Evolutionary conservation across 2,888 invertebrate genomes (phyloP).

Genomic region (Coenonympha arcania): DNA sequence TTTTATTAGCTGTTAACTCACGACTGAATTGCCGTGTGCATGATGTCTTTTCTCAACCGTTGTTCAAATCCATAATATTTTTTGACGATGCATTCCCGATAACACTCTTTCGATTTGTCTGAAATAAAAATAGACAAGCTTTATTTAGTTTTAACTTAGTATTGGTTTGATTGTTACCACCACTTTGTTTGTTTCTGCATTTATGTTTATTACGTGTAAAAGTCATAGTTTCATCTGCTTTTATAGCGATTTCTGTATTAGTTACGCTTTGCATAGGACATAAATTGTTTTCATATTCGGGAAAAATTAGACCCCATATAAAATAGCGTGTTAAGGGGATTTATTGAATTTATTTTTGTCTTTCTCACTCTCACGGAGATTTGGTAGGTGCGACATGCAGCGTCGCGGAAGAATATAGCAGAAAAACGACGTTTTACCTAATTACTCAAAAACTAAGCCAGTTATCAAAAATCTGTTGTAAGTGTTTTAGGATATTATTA

Average conservation of each 20-base stretch:
- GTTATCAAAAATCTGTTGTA: no score
- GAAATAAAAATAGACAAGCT: neutral
- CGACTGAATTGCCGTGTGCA: constrained; percentile 37
- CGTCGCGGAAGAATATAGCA: no score
- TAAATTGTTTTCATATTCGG: neutral
- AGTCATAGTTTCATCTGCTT: constrained; percentile 27
- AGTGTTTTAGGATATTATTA: no score
- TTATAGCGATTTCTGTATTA: neutral
- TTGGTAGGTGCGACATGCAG: no score
- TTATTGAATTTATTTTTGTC: no score
- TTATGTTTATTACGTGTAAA: constrained; percentile 27
- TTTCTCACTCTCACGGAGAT: no score
- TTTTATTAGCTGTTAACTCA: constrained; percentile 50
- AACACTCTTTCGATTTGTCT: constrained; percentile 22
- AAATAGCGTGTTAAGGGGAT: constrained; percentile 43
- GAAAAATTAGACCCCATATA: neutral
- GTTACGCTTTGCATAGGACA: no score
- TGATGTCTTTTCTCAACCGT: constrained; percentile 38
- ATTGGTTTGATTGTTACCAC: neutral
- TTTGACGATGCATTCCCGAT: constrained; percentile 40
- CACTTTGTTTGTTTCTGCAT: neutral
- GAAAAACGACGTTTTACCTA: no score
- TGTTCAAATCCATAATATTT: constrained; percentile 42
- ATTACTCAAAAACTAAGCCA: no score
- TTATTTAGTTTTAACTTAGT: neutral